Base-by-base conservation (phyloP, 2,888 invertebrate species). In the Caradrina kadenii region DNA sequence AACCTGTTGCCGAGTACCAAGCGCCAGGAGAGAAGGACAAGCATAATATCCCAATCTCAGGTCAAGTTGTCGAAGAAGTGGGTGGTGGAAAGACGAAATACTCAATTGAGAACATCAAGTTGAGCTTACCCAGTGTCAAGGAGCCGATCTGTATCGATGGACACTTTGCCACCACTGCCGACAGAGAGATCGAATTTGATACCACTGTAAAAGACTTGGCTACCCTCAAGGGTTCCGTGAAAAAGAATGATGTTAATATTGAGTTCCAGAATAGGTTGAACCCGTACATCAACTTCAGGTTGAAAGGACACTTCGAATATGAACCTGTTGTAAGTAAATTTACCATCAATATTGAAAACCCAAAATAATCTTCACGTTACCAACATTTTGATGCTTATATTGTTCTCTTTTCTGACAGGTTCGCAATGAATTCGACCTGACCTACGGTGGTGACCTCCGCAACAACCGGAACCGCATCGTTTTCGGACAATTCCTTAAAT, bases 1-100 rank as follows among this genome's bases (percentile, higher is more conserved):
- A 96, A 75, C 98, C 98, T 0, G 86, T 98, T 0, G 92, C 98
- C 39, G 97, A 97, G 83, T 97, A 97, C 89, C 96, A 96, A 81
- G 86, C 96, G 10, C 97, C 97, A 0, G 96, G 96, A 45, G 89
- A 89, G 10, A 83, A 90, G 19, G 96, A 96, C 49, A 93, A 86
- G 19, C 95, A 96, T 70, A 89, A 86, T 26, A 93, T 97, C 49
- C 95, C 94, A 17, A 93, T 97, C 0, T 96, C 97, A 52, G 97
- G 96, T 15, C 91, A 95, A 83, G 84, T 95, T 7, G 81, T 92
- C 19, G 90, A 88, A 65, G 93, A 93, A 80, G 69, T 73, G 0
- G 86, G 87, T n/a, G 90, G 94, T 4, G 91, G 93, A 0, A 91
- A 89, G 10, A 91, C 93, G 0, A 97, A 96, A 82, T 97, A 96